Conservation (phyloP, 2,113 vertebrate genomes). For the Ictalurus punctatus region DNA sequence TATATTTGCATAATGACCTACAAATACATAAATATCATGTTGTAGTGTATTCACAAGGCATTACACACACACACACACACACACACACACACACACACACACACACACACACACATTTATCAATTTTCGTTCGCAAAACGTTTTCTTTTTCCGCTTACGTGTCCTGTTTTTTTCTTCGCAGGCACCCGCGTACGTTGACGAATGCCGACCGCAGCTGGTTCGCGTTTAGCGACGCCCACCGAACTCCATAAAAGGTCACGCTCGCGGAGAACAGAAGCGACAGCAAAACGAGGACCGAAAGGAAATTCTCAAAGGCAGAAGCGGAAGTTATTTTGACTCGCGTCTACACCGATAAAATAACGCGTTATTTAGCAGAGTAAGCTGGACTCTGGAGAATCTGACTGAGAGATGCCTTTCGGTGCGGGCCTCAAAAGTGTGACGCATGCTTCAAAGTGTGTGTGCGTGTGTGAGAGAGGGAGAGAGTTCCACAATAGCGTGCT, state of each 20-base stretch:
- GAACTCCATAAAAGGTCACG: not conserved
- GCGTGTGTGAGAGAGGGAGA: not conserved
- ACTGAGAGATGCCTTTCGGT: conserved; percentile 23
- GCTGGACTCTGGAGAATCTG: too few species aligned
- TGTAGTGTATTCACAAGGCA: not conserved
- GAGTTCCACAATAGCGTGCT: not conserved
- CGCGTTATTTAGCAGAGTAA: too few species aligned
- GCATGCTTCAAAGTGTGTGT: conserved; percentile 3
- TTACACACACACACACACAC: too few species aligned
- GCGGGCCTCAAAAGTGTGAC: conserved; percentile 30
- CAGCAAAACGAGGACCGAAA: not conserved
- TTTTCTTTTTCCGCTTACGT: too few species aligned
- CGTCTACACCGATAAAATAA: not conserved
- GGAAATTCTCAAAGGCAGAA: not conserved
- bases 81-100: too few species aligned
- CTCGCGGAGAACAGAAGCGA: not conserved
- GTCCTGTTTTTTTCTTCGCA: not conserved
- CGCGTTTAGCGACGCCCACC: not conserved
- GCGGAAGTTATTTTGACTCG: not conserved
- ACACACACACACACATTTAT: not conserved
- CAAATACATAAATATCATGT: not conserved
- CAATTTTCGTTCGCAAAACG: not conserved
- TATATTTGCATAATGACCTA: not conserved
- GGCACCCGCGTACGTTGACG: not conserved
- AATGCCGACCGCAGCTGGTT: not conserved